These are phyloP conservation scores for Pangasius sanitwongsei DNA, from an alignment of 2,797 vertebrate genomes.

Conservation along the genomic window DNA sequence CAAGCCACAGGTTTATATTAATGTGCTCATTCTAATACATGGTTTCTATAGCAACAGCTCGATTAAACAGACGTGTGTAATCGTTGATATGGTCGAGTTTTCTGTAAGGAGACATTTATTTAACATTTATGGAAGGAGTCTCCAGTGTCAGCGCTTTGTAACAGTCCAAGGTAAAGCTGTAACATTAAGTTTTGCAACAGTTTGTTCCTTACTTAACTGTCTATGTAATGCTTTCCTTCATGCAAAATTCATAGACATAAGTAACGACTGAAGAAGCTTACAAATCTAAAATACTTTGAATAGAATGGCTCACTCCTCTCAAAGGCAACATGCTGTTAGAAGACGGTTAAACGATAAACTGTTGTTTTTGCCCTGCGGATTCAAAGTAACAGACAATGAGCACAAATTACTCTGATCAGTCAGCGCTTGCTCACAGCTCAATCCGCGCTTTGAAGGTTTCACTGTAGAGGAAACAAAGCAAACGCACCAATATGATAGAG, in stretches of 20 bases:
- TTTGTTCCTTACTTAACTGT: background rate
- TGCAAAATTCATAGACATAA: background rate
- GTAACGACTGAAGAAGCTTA: background rate
- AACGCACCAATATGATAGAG: background rate
- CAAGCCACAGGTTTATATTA: background rate
- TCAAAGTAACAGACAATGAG: background rate
- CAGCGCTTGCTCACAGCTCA: background rate
- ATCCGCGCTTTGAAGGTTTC: background rate
- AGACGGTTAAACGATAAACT: no score
- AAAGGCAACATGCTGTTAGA: background rate
- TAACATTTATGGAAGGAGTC: background rate
- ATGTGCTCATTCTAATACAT: background rate
- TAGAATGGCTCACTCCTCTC: background rate
- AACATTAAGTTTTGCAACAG: background rate
- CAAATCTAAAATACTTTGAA: background rate
- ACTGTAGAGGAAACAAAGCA: background rate
- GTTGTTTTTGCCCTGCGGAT: background rate
- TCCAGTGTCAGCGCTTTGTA: background rate
- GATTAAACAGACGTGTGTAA: background rate
- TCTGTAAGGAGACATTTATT: background rate
- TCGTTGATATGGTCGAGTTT: background rate
- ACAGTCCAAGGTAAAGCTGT: background rate
- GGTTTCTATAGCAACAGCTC: background rate
- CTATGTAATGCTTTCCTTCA: background rate
- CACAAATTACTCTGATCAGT: slow-evolving; percentile 5